Evolutionary conservation across 2,113 vertebrate species (phyloP), one percentile per base, ranked within the genome.

Genomic region (Alectura lathami): DNA sequence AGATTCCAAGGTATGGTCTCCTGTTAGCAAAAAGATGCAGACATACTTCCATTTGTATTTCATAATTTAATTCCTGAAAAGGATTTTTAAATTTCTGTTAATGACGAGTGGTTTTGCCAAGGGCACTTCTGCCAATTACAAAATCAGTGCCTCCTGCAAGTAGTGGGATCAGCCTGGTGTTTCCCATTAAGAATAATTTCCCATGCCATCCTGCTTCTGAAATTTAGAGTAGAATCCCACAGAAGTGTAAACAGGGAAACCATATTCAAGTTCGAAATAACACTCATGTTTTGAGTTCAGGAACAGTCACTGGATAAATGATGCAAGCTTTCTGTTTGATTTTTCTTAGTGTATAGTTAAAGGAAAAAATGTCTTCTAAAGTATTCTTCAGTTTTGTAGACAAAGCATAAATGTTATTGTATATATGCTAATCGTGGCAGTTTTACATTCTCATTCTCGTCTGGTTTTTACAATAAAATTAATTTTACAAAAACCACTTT

Each of bases 401-500:
- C 80, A 89, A 95, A 64, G 94, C 85, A 18, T 97, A 95, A 97
- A 96, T 96, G 96, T 97, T 95, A 85, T 4, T 79, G 82, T 96
- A 86, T 84, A 78, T 94, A 88, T 95, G 94, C 88, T 96, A 88
- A 88, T 95, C 63, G 94, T 98, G 91, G 66, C 95, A 88, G 82
- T 93, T 96, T 96, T 94, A 95, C 96, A 97, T 97, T 97, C 93
- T 93, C 94, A 94, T 98, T 97, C 84, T 94, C 83, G 80, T 94
- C 74, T 96, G 83, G 68, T 97, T 97, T 97, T 96, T 96, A 96
- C 89, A 96, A 91, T 95, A 96, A 66, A 93, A 94, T 97, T 97
- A 97, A 93, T 96, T 97, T 97, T 97, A 93, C 96, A 96, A 91
- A 96, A 97, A 97, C 97, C 98, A 98, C 96, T 95, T 98, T 98